Percentiles rank a stretch among this genome's conserved stretches.
These are phyloP conservation scores for Hipparchia sbordonii DNA, from an alignment of 2,888 invertebrate genomes.

Conservation along the genomic window DNA sequence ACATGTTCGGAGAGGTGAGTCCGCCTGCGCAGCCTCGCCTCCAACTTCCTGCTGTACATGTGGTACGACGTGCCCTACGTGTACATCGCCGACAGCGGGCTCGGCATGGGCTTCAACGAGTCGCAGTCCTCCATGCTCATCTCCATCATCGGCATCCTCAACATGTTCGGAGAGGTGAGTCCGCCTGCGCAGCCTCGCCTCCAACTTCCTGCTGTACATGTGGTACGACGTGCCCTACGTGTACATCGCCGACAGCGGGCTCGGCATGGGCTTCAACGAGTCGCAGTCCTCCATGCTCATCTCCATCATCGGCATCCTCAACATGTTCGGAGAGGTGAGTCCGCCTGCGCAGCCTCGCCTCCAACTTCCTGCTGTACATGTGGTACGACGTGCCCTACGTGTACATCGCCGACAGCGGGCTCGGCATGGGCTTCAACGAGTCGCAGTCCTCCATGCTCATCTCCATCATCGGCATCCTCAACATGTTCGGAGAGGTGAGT, in stretches of 20 bases:
- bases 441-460: slow-evolving; percentile 91
- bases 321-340: slow-evolving; percentile 93
- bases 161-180: slow-evolving; percentile 93
- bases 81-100: slow-evolving; percentile 92
- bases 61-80: slow-evolving; percentile 98
- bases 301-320: slow-evolving; percentile 93
- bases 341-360: too few species aligned
- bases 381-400: slow-evolving; percentile 98
- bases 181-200: too few species aligned
- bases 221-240: slow-evolving; percentile 98
- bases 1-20: slow-evolving; percentile 93
- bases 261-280: slow-evolving; percentile 87
- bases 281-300: slow-evolving; percentile 91
- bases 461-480: slow-evolving; percentile 93
- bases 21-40: too few species aligned
- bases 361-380: too few species aligned
- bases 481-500: slow-evolving; percentile 93
- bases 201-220: too few species aligned
- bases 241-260: slow-evolving; percentile 92
- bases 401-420: slow-evolving; percentile 92
- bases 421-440: slow-evolving; percentile 87
- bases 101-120: slow-evolving; percentile 87
- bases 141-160: slow-evolving; percentile 93
- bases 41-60: too few species aligned
- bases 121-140: slow-evolving; percentile 91